A percentile compares a stretch with the other conserved stretches of the same genome.
These are phyloP conservation scores for Malthinus flaveolus DNA, from an alignment of 2,888 invertebrate genomes.

Conservation along the genomic window DNA sequence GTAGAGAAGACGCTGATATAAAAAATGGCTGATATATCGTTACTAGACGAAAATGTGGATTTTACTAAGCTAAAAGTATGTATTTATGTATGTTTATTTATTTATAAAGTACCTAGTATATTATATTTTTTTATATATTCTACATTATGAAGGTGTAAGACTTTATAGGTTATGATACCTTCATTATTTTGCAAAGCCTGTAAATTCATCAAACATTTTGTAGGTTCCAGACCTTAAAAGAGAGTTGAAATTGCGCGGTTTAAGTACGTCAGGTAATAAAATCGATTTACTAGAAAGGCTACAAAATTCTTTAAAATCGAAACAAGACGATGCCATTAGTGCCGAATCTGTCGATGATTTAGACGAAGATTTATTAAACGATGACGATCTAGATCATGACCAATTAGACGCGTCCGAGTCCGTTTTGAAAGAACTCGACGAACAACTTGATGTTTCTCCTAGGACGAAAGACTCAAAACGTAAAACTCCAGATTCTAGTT, in stretches of 20 bases:
- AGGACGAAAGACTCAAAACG: constrained; percentile 40
- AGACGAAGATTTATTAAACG: constrained; percentile 61
- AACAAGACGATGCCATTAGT: constrained; percentile 43
- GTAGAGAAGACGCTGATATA: neutral
- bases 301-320: constrained; percentile 63
- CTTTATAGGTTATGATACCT: too few relatives aligned
- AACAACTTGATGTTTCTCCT: constrained; percentile 43
- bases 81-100: neutral
- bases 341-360: constrained; percentile 58
- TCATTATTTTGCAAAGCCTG: constrained; percentile 21
- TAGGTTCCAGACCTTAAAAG: constrained; percentile 84
- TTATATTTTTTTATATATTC: neutral
- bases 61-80: constrained; percentile 25
- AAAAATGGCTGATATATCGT: constrained; percentile 25
- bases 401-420: constrained; percentile 48
- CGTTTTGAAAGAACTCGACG: constrained; percentile 48
- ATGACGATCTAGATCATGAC: constrained; percentile 46
- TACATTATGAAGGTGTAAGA: too few relatives aligned
- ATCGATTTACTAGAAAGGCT: constrained; percentile 78
- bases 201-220: constrained; percentile 18
- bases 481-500: constrained; percentile 39
- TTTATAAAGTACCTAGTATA: neutral
- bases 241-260: constrained; percentile 77
- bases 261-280: constrained; percentile 78
- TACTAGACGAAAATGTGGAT: constrained; percentile 18